phyloP scores from a whole-genome alignment of 2,888 invertebrate genomes.

The Cerastis leucographa region DNA sequence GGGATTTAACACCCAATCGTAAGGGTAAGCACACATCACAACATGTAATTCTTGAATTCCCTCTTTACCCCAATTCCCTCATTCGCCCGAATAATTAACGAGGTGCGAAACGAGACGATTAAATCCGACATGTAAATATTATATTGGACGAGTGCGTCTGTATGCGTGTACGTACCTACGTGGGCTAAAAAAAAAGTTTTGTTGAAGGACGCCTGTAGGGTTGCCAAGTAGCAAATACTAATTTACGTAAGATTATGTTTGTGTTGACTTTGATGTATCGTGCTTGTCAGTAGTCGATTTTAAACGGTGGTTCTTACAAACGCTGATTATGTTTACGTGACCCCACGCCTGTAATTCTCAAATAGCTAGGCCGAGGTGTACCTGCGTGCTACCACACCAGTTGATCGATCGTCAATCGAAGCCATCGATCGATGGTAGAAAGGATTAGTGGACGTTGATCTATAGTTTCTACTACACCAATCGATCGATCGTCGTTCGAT shows the following conservation, averaged over 20 bases:
- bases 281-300: not conserved
- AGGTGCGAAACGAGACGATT: conserved; percentile 55
- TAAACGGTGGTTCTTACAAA: too few species aligned
- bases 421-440: too few species aligned
- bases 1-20: conserved; percentile 48
- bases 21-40: conserved; percentile 41
- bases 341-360: too few species aligned
- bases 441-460: too few species aligned
- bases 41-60: conserved; percentile 45
- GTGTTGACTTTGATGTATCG: not conserved
- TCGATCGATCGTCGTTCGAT: too few species aligned
- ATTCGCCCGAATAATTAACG: conserved; percentile 59
- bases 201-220: conserved; percentile 38
- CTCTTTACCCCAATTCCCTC: conserved; percentile 33
- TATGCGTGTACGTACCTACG: conserved; percentile 5
- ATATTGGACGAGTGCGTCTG: conserved; percentile 30
- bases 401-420: too few species aligned
- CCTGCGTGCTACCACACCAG: too few species aligned
- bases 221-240: conserved; percentile 10
- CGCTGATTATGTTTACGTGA: too few species aligned
- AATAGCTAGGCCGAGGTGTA: too few species aligned
- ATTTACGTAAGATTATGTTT: conserved; percentile 14
- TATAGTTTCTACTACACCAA: too few species aligned
- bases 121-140: conserved; percentile 65
- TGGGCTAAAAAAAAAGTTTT: conserved; percentile 43